Percentiles rank a stretch among this genome's conserved stretches.
Conservation (phyloP, 2,113 vertebrate species). For the Poecilia latipinna region DNA sequence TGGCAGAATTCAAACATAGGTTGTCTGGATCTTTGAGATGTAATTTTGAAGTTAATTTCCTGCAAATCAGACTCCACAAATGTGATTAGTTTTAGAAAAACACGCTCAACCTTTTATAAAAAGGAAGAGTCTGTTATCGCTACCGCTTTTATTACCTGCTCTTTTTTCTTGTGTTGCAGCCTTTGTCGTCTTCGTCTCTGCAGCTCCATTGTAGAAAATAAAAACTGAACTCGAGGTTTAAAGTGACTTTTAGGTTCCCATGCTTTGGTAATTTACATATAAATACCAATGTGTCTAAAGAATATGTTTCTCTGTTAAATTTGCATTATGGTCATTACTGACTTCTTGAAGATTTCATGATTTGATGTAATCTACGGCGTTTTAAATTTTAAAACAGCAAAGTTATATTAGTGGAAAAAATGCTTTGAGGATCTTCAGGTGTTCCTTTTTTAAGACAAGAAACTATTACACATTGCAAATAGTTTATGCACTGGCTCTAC, state of each 20-base stretch:
- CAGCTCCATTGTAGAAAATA: slow-evolving; percentile 6
- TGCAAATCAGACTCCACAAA: slow-evolving; percentile 9
- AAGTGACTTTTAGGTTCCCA: slow-evolving; percentile 9
- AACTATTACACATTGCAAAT: background rate
- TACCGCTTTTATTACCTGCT: background rate
- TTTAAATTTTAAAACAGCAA: background rate
- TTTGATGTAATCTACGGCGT: background rate
- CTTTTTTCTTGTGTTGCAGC: slow-evolving; percentile 2
- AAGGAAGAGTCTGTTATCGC: slow-evolving; percentile 10
- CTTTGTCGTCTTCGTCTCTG: slow-evolving; percentile 3
- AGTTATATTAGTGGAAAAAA: background rate
- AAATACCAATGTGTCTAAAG: background rate
- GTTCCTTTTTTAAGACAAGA: background rate
- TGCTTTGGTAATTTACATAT: slow-evolving; percentile 7
- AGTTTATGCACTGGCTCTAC: background rate
- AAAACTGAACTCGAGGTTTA: slow-evolving; percentile 44
- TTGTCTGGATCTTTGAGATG: slow-evolving; percentile 37
- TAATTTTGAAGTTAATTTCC: slow-evolving; percentile 51
- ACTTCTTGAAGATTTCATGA: background rate
- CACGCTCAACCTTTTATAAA: background rate
- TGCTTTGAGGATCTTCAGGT: background rate
- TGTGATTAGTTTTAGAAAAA: slow-evolving; percentile 38
- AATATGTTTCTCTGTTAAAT: background rate
- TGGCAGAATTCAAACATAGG: slow-evolving; percentile 36
- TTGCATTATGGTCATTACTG: background rate